Percentiles rank a stretch among this genome's conserved stretches.
These are phyloP conservation scores for Xerus rutilus DNA, from an alignment of 2,797 vertebrate genomes.

Conservation along the genomic window DNA sequence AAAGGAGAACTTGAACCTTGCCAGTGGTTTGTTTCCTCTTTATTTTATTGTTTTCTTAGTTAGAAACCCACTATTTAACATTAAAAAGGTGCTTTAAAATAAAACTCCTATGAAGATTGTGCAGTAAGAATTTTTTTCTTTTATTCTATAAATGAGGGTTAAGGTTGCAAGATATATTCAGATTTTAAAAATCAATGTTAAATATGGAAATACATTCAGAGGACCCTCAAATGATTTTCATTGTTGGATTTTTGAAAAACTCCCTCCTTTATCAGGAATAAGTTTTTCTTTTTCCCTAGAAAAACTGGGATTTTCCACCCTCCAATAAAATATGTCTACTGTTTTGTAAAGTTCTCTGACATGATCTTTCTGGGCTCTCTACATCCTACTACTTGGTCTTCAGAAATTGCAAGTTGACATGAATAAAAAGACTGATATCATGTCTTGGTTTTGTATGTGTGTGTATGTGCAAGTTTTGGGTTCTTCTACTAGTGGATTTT, in stretches of 20 bases:
- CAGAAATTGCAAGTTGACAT: neutral
- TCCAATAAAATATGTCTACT: neutral
- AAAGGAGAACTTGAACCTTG: constrained; percentile 45
- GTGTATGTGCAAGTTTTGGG: neutral
- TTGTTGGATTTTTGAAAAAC: constrained; percentile 46
- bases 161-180: constrained; percentile 60
- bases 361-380: constrained; percentile 3
- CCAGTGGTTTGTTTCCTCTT: constrained; percentile 32
- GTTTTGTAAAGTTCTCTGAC: neutral
- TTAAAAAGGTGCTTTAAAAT: constrained; percentile 73
- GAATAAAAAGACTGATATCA: neutral
- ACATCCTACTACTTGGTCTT: constrained; percentile 44
- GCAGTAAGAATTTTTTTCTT: constrained; percentile 68
- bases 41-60: constrained; percentile 56
- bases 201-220: constrained; percentile 41
- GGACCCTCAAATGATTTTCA: constrained; percentile 51
- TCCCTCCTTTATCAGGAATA: neutral
- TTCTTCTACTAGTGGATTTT: constrained; percentile 38
- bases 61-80: constrained; percentile 61
- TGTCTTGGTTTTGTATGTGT: constrained; percentile 31
- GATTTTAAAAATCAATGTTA: constrained; percentile 62
- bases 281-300: constrained; percentile 41
- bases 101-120: constrained; percentile 62
- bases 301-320: neutral
- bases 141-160: constrained; percentile 62